phyloP scores from a whole-genome alignment of 2,113 vertebrate species.

The Columbina picui region DNA sequence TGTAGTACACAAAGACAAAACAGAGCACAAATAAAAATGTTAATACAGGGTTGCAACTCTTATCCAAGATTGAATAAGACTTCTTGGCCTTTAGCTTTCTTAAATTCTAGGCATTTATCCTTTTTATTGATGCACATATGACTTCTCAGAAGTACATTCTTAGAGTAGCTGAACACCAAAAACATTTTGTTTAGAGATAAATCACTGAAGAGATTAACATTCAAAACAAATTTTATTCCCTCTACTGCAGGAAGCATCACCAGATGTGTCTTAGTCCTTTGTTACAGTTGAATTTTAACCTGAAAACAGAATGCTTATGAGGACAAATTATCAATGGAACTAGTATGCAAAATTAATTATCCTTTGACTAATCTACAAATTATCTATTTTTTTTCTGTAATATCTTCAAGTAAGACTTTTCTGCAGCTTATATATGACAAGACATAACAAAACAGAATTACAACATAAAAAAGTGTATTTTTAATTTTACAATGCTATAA shows the following conservation, averaged over 20 bases:
- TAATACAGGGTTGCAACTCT: neutral
- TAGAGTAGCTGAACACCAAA: neutral
- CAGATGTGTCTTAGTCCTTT: neutral
- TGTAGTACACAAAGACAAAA: neutral
- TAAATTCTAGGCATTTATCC: neutral
- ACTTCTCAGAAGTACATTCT: neutral
- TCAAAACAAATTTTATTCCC: neutral
- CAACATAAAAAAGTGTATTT: neutral
- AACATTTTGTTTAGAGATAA: neutral
- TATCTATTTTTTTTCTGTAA: neutral
- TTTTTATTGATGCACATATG: neutral
- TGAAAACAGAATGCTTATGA: neutral
- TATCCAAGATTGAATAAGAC: neutral
- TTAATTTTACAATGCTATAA: neutral
- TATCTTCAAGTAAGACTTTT: neutral
- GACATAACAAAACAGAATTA: neutral
- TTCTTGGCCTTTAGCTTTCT: neutral
- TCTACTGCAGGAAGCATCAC: neutral
- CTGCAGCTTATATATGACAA: neutral
- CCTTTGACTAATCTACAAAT: neutral
- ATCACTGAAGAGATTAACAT: neutral
- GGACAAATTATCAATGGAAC: neutral
- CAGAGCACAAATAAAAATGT: neutral
- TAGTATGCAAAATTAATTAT: neutral
- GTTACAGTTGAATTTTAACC: neutral